Percentiles rank a stretch among this genome's conserved stretches.
These are phyloP conservation scores for Melanophora roralis DNA, from an alignment of 2,888 invertebrate genomes.

Conservation along the genomic window DNA sequence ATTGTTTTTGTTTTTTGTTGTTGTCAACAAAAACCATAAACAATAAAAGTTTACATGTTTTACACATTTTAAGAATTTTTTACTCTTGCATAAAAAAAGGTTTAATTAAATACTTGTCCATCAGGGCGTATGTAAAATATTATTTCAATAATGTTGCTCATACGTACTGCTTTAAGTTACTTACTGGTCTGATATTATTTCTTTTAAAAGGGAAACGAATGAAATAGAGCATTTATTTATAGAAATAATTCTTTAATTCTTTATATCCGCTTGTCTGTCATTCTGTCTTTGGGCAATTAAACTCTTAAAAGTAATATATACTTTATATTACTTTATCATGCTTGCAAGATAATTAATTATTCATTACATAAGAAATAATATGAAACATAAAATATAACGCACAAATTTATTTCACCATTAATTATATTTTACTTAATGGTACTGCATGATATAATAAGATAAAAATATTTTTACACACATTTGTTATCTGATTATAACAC, in stretches of 20 bases:
- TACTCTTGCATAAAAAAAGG: neutral
- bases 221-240: neutral
- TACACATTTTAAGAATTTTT: no score
- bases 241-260: no score
- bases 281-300: no score
- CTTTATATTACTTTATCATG: neutral
- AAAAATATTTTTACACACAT: conserved; percentile 22
- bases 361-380: conserved; percentile 2
- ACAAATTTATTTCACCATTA: neutral
- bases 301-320: no score
- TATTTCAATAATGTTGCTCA: neutral
- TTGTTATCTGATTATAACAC: conserved; percentile 23
- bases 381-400: neutral
- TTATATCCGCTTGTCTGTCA: no score
- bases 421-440: neutral
- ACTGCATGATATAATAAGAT: neutral
- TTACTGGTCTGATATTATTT: neutral
- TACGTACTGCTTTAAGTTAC: neutral
- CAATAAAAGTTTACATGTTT: no score
- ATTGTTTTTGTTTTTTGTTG: no score
- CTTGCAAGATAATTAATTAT: neutral
- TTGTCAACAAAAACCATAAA: no score
- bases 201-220: neutral
- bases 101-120: conserved; percentile 25
- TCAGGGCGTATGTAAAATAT: conserved; percentile 1